Conservation (phyloP, 2,113 vertebrate species). For the Rhombomys opimus region DNA sequence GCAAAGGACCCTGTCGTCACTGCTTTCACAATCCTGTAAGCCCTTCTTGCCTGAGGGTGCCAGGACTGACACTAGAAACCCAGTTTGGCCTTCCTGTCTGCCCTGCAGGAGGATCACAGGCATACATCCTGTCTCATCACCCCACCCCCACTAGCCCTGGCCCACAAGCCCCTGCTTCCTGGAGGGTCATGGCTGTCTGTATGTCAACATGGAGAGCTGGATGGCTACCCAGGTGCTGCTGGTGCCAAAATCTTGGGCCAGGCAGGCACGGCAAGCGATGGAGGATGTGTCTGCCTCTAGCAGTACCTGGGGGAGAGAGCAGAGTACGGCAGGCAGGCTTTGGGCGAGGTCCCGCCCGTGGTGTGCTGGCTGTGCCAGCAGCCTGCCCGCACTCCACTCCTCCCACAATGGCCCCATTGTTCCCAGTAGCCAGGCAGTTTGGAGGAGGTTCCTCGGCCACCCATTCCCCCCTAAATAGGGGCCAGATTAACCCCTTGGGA, state of each 20-base stretch:
- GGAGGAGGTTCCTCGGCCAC: slow-evolving; percentile 82
- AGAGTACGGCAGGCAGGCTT: not conserved
- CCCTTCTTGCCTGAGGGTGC: slow-evolving; percentile 67
- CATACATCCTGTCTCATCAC: slow-evolving; percentile 72
- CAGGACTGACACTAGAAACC: slow-evolving; percentile 79
- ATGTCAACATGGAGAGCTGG: slow-evolving; percentile 40
- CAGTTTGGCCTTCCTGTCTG: slow-evolving; percentile 78
- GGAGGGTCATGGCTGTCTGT: slow-evolving; percentile 61
- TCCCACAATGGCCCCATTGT: slow-evolving; percentile 87
- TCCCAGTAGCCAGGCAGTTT: slow-evolving; percentile 83
- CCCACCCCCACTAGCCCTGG: slow-evolving; percentile 44
- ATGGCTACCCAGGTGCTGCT: slow-evolving; percentile 10
- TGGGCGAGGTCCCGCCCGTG: slow-evolving; percentile 70
- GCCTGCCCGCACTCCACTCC: slow-evolving; percentile 82
- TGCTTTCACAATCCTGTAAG: slow-evolving; percentile 55
- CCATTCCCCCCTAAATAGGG: slow-evolving; percentile 65
- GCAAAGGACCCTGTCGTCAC: slow-evolving; percentile 43
- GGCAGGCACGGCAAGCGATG: slow-evolving; percentile 5
- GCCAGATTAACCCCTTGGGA: slow-evolving; percentile 83
- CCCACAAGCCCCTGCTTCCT: slow-evolving; percentile 69
- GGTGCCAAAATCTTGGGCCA: slow-evolving; percentile 37
- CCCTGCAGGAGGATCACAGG: slow-evolving; percentile 72
- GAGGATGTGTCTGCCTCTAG: not conserved
- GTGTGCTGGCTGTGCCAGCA: slow-evolving; percentile 76
- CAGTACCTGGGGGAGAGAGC: slow-evolving; percentile 80